phyloP scores from a whole-genome alignment of 1,140 invertebrate species.

The Philopotamus ludificatus region DNA sequence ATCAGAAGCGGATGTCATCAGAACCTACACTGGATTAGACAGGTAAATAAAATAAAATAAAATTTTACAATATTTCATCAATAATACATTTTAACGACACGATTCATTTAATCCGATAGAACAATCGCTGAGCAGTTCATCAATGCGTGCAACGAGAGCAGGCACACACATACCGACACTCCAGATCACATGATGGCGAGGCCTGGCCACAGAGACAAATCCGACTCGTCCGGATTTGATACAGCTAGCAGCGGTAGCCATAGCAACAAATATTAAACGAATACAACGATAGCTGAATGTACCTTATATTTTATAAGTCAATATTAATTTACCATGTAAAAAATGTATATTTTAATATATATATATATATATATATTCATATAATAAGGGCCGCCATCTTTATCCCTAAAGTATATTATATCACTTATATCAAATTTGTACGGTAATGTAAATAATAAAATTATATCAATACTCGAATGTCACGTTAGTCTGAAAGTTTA shows the following conservation, averaged over 20 bases:
- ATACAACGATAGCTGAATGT: background rate
- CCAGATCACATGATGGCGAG: constrained; percentile 12
- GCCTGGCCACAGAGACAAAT: constrained; percentile 13
- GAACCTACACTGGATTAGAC: constrained; percentile 64
- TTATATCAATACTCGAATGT: no score
- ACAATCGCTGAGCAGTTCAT: constrained; percentile 67
- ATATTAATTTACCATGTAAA: background rate
- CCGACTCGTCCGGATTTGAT: constrained; percentile 47
- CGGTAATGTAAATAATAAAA: no score
- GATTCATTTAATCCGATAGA: constrained; percentile 44
- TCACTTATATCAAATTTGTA: no score
- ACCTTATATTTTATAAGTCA: background rate
- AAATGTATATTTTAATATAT: background rate
- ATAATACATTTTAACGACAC: background rate
- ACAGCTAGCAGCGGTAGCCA: constrained; percentile 44
- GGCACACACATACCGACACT: constrained; percentile 47
- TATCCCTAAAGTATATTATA: no score
- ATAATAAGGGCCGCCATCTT: background rate
- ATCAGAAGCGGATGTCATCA: constrained; percentile 58
- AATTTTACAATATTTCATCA: background rate
- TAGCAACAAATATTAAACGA: constrained; percentile 33
- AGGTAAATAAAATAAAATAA: constrained; percentile 43
- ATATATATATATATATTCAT: background rate
- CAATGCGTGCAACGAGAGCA: constrained; percentile 57
- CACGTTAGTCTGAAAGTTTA: no score